Base-by-base conservation (phyloP, 2,888 invertebrate species). In the Thymelicus lineola region DNA sequence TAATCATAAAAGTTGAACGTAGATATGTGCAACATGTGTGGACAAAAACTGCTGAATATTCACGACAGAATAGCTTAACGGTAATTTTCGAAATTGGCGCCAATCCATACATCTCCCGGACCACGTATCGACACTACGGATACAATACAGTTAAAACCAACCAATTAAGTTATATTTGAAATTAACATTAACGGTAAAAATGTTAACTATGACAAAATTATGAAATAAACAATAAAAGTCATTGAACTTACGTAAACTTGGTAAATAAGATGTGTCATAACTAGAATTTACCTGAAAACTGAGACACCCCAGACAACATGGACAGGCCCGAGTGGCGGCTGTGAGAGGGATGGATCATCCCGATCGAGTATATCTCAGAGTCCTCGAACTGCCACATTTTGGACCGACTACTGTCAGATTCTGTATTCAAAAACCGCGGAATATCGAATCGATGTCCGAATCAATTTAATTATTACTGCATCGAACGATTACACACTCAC, bases 351-450 rank as follows among this genome's bases (percentile, higher is more conserved):
- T 95, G 95, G 76, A 90, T 96, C 97, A 97, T 97, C 86, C 97
- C 97, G 87, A 97, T 97, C 81, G 97, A 97, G 89, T 96, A 97
- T 87, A 97, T 97, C 94, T 97, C 97, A 74, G 95, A 95, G 78
- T 95, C 95, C 80, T 95, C 96, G 75, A 95, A 95, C 83, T 95
- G 95, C 96, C 96, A 96, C 95, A 96, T 95, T 77, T 77, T 85
- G 79, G 68, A 73, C 63, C 73, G 35, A 71, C 72, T 75, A 70
- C 71, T 72, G 68, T 62, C 45, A 59, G 64, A 50, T 74, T 76
- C 60, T 71, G 70, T 57, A 76, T 74, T 67, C 48, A 71, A 66
- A 73, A 70, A 35, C 75, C 71, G 63, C 74, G 72, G 66, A 71
- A 74, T 75, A 75, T 73, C 62, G 65, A 72, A 69, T 66, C 71